Evolutionary conservation across 2,888 invertebrate species (phyloP).

Genomic region (Adelognathus sp.): DNA sequence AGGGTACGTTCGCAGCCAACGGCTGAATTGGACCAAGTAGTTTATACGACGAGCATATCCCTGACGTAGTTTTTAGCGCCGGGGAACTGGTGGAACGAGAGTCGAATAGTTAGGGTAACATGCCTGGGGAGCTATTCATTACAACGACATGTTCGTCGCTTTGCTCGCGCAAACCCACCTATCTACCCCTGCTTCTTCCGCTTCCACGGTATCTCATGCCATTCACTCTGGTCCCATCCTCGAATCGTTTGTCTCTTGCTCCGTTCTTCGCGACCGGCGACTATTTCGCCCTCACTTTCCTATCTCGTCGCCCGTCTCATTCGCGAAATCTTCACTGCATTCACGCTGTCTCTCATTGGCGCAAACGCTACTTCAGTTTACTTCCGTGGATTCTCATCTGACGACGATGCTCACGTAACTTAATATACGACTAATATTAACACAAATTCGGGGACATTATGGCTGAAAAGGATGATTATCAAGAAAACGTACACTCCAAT

Average conservation of each 20-base stretch:
- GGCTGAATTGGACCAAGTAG: conserved; percentile 62
- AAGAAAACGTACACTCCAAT: too few species aligned
- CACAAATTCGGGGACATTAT: not conserved
- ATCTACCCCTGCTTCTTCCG: conserved; percentile 49
- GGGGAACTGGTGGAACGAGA: conserved; percentile 19
- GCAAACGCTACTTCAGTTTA: not conserved
- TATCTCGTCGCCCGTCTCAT: not conserved
- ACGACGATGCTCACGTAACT: not conserved
- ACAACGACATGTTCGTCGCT: conserved; percentile 70
- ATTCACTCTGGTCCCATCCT: not conserved
- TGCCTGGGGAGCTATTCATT: conserved; percentile 73
- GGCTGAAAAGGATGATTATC: not conserved
- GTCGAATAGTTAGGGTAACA: conserved; percentile 62
- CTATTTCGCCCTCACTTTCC: not conserved
- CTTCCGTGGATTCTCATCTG: not conserved
- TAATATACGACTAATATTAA: not conserved
- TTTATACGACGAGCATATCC: conserved; percentile 56
- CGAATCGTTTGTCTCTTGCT: conserved; percentile 28
- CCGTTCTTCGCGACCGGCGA: not conserved
- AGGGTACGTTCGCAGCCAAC: conserved; percentile 61
- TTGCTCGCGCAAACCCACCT: conserved; percentile 57
- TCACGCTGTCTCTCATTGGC: not conserved
- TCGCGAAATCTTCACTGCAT: not conserved
- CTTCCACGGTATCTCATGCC: conserved; percentile 1
- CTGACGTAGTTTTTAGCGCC: conserved; percentile 55